Percentiles rank a stretch among this genome's conserved stretches.
Evolutionary conservation across 1,140 invertebrate species (phyloP).

Genomic region (Zaprionus gabonicus): DNA sequence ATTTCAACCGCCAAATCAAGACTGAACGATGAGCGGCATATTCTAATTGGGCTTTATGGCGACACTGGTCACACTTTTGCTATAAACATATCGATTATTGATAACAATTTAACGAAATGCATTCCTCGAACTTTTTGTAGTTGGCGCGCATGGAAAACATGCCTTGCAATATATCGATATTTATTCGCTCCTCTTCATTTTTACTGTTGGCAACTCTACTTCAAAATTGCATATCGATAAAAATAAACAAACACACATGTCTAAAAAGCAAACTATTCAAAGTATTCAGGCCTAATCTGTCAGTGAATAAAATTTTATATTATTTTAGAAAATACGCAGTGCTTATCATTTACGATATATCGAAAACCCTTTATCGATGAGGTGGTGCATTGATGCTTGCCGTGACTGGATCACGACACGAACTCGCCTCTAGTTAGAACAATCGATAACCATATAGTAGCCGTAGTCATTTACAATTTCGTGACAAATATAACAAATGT

Average conservation of each 20-base stretch:
- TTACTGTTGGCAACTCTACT: neutral
- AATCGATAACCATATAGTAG: slow-evolving; percentile 42
- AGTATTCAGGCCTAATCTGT: neutral
- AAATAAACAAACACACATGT: neutral
- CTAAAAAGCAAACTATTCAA: neutral
- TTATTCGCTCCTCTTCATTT: no score
- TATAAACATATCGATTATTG: slow-evolving; percentile 25
- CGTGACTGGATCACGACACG: neutral
- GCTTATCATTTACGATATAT: neutral
- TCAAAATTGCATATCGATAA: neutral
- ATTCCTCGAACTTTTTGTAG: neutral
- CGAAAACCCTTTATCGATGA: slow-evolving; percentile 26
- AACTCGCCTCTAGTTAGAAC: slow-evolving; percentile 30
- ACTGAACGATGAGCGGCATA: slow-evolving; percentile 46
- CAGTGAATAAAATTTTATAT: neutral
- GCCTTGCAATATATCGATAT: neutral
- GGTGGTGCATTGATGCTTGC: neutral
- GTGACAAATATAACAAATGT: slow-evolving; percentile 58
- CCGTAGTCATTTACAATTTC: slow-evolving; percentile 45
- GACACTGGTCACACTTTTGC: slow-evolving; percentile 43
- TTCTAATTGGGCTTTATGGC: slow-evolving; percentile 36
- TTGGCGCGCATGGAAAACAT: neutral
- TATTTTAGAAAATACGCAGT: neutral
- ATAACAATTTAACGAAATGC: neutral
- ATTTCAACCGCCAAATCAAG: slow-evolving; percentile 52